Base-by-base conservation (phyloP, 2,888 invertebrate species). In the Ethmia dodecea region DNA sequence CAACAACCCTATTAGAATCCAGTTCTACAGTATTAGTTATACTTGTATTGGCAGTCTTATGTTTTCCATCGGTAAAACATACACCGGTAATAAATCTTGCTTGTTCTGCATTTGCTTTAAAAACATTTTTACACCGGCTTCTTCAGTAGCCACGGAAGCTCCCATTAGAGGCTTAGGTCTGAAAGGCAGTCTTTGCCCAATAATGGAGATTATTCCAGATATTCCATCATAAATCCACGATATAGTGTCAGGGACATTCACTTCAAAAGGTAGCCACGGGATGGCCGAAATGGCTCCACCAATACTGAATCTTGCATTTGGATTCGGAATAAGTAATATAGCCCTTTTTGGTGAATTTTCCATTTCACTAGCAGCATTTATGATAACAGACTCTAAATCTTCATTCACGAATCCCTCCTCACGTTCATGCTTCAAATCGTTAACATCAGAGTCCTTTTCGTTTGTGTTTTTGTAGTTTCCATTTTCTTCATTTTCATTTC, bases 211-310 rank as follows among this genome's bases (percentile, higher is more conserved):
- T 0, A 77, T 67, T 26, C 67, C 52, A 0, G 69, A 49, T 29
- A 86, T 72, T 3, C 70, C 70, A 43, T 76, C 66, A 35, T 70
- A 72, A 3, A 68, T 72, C 80, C 79, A 81, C 0, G 72, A 61
- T 33, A 90, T 70, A 0, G 87, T 70, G 47, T 91, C 89, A 2
- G 91, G 90, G 0, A 91, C 88, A 54, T 91, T 91, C 1, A 91
- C 66, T 66, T 91, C 89, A 33, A 91, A 71, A 0, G 91, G 91
- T 12, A 91, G 66, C 56, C 88, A 89, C 0, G 88, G 87, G 13
- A 88, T 81, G 3, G 69, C 62, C 10, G 84, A 79, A 37, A 90
- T 88, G 31, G 89, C 63, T 20, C 73, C 75, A 3, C 88, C 86
- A 9, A 86, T 60, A 1, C 65, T 58, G 9, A 63, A 49, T 49